Percentiles rank a stretch among this genome's conserved stretches.
These are phyloP conservation scores for Hypomecis atomaria DNA, from an alignment of 2,888 invertebrate genomes.

Conservation along the genomic window DNA sequence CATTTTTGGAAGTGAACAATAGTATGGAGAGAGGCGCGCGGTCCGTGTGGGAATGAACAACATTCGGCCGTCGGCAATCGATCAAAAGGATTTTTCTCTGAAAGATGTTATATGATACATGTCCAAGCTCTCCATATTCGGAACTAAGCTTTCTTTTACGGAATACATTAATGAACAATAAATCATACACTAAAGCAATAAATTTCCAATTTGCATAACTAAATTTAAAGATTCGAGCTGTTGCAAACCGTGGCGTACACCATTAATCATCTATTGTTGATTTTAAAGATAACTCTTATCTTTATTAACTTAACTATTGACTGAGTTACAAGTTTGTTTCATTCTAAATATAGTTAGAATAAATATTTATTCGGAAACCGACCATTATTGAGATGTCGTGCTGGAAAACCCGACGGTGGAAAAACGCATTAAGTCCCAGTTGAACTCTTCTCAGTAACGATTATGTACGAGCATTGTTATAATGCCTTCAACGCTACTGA, in stretches of 20 bases:
- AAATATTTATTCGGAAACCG: constrained; percentile 48
- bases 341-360: constrained; percentile 36
- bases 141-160: constrained; percentile 47
- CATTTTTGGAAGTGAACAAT: constrained; percentile 70
- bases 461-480: constrained; percentile 71
- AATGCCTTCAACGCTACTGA: constrained; percentile 58
- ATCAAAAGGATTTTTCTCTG: constrained; percentile 77
- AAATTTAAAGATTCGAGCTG: constrained; percentile 18
- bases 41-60: constrained; percentile 81
- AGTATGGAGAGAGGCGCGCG: constrained; percentile 52
- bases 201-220: constrained; percentile 31
- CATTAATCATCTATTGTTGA: constrained; percentile 33
- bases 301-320: constrained; percentile 31
- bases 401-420: constrained; percentile 70
- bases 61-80: constrained; percentile 69
- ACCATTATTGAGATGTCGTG: constrained; percentile 50
- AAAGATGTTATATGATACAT: constrained; percentile 72
- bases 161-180: constrained; percentile 29
- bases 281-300: constrained; percentile 31
- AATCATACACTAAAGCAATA: constrained; percentile 27
- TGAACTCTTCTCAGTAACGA: constrained; percentile 67
- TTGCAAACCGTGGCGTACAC: constrained; percentile 24
- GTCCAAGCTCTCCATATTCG: constrained; percentile 55
- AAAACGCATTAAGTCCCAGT: constrained; percentile 57
- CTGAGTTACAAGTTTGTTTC: constrained; percentile 26